These are phyloP conservation scores for Podarcis siculus DNA, from an alignment of 2,797 vertebrate species.

Conservation along the genomic window DNA sequence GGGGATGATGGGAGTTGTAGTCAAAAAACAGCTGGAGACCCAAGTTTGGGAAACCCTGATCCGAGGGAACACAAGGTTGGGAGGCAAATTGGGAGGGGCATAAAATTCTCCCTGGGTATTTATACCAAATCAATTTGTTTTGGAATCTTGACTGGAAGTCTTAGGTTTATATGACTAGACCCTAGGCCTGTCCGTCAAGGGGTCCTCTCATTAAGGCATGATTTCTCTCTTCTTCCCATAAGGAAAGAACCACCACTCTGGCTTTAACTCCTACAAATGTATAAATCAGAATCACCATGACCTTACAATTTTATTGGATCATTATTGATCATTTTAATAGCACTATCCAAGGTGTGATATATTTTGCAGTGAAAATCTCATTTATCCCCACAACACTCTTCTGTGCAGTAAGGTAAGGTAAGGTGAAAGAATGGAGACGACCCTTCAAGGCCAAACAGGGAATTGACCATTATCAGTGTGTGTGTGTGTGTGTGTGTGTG, in stretches of 20 bases:
- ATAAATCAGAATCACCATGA: neutral
- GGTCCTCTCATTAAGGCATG: neutral
- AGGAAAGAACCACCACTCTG: neutral
- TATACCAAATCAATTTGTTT: neutral
- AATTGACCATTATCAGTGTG: neutral
- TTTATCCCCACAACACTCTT: slow-evolving; percentile 3
- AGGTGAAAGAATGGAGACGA: neutral
- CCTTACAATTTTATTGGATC: neutral
- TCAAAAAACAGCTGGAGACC: too few relatives aligned
- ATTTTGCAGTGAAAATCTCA: neutral
- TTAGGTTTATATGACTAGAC: neutral
- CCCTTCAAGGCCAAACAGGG: neutral
- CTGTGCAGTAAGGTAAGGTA: neutral
- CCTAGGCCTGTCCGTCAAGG: neutral
- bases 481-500: neutral
- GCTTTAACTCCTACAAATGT: neutral
- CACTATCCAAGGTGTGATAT: neutral
- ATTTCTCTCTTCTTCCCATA: neutral
- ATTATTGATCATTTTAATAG: neutral
- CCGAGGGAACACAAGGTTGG: neutral
- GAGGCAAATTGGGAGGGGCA: neutral
- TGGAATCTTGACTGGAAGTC: slow-evolving; percentile 30
- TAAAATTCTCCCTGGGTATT: slow-evolving; percentile 28
- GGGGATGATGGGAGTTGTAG: too few relatives aligned
- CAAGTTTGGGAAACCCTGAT: too few relatives aligned